These are phyloP conservation scores for Notospermus geniculatus DNA, from an alignment of 1,140 invertebrate genomes.

Conservation along the genomic window DNA sequence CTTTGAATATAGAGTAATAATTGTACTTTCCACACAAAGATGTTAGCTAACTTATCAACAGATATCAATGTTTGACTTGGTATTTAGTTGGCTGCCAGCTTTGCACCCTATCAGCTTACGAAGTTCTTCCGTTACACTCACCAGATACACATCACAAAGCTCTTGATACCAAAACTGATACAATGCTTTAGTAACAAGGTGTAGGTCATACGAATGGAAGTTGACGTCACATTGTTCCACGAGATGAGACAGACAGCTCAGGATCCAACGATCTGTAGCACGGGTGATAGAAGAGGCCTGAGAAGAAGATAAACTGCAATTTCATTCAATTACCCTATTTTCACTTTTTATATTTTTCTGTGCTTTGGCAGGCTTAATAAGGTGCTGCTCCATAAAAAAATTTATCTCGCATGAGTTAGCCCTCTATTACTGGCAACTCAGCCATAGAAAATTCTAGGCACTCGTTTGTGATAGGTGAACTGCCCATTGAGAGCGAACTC, in stretches of 20 bases:
- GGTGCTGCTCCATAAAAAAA: too few relatives aligned
- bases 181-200: conserved; percentile 37
- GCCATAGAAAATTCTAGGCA: too few relatives aligned
- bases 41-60: not conserved
- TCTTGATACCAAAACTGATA: conserved; percentile 49
- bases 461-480: too few relatives aligned
- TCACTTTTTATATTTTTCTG: too few relatives aligned
- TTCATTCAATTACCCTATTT: too few relatives aligned
- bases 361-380: too few relatives aligned
- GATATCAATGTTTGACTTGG: not conserved
- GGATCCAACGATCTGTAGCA: conserved; percentile 49
- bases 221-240: conserved; percentile 34
- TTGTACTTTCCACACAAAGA: not conserved
- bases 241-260: conserved; percentile 40
- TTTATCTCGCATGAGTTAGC: too few relatives aligned
- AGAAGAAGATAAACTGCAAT: too few relatives aligned
- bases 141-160: conserved; percentile 55
- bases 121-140: conserved; percentile 24
- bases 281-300: not conserved
- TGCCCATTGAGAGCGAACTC: too few relatives aligned
- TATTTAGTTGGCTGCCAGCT: not conserved
- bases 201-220: conserved; percentile 42
- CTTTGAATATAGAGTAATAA: not conserved
- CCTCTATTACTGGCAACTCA: too few relatives aligned
- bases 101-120: not conserved